Evolutionary conservation across 2,888 invertebrate species (phyloP), one percentile per base, ranked within the genome.

Genomic region (Mylabris sibirica): DNA sequence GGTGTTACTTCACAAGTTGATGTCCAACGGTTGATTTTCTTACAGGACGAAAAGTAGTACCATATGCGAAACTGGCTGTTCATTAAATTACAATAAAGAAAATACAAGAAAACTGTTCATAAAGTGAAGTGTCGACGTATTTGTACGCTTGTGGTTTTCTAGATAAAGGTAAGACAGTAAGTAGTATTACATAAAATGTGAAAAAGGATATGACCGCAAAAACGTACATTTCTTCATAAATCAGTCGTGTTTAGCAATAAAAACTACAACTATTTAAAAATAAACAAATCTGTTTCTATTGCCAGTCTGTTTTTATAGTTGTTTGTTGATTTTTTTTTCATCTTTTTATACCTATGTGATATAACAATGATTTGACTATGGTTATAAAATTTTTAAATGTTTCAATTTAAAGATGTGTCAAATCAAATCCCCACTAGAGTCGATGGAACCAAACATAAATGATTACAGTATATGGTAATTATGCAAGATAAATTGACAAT

Each of bases 401-500:
- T 24, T 57, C 11, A 57, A 57, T 57, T 57, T 11, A 3, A 11
- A 9, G 11, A 9, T 2, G 44, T 44, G 44, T 44, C 30, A 30
- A 30, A 30, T 44, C 30, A 30, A 30, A 30, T 4, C 30, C 44
- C 44, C 17, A 8, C 1, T 44, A 22, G 20, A 20, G 6, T 22
- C 11, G 49, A 2, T 14, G 2, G 1, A 1, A 20, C 20, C 20
- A 17, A 20, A 17, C 41, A 38, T 12, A 49, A 49, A n/a, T 2
- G n/a, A 44, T 38, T 14, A 1, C 12, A 3, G 20, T 49, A 49
- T 20, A 20, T 9, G 24, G 12, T 57, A 57, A 26, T 57, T 57
- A 57, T n/a, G 26, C 24, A 57, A 44, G 26, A 57, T 57, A 26
- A 57, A 57, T 57, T 57, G 57, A 57, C 57, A n/a, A 57, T 57